Base-by-base conservation (phyloP, 2,113 vertebrate species). In the Bubalus kerabau region DNA sequence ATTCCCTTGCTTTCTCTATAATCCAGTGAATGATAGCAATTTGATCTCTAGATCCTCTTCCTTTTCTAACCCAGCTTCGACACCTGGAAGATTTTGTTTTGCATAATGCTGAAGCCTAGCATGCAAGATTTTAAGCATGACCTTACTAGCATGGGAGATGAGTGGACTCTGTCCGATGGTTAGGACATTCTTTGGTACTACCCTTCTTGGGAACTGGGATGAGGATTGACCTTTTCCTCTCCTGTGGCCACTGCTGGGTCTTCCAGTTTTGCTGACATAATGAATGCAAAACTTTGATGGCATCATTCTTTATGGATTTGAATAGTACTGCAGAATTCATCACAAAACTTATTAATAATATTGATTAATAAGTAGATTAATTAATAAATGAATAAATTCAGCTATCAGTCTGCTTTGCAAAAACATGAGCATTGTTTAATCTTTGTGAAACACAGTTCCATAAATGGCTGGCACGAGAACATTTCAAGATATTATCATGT, bases 281-380 rank as follows among this genome's bases (percentile, higher is more conserved):
- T 71, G 67, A 40, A 71, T 40, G n/a, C 9, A 71, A 40, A 40
- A 71, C 19, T 23, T 40, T 71, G n/a, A 71, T 40, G 5, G 19
- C n/a, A 71, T 71, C 19, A 12, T 40, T n/a, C 67, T 40, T 40
- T 71, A 71, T 10, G 67, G 67, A 71, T 71, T 71, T 40, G 67
- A 71, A 40, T 71, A 71, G 10, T 23, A 40, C 67, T 71, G 10
- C 19, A 36, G n/a, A 40, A 71, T 71, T 71, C 5, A 71, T 40
- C 67, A 71, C 19, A 71, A 71, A 71, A 23, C n/a, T 71, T 40
- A 23, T 40, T 71, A 71, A 40, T 40, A n/a, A 71, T 71, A 81
- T 56, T 92, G 7, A 78, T 59, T 59, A 87, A 78, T n/a, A 83
- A 56, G 64, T 62, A 40, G n/a, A 87, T 64, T 26, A 52, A 87